Evolutionary conservation across 2,888 invertebrate species (phyloP).

Genomic region (Microplitis manilae): DNA sequence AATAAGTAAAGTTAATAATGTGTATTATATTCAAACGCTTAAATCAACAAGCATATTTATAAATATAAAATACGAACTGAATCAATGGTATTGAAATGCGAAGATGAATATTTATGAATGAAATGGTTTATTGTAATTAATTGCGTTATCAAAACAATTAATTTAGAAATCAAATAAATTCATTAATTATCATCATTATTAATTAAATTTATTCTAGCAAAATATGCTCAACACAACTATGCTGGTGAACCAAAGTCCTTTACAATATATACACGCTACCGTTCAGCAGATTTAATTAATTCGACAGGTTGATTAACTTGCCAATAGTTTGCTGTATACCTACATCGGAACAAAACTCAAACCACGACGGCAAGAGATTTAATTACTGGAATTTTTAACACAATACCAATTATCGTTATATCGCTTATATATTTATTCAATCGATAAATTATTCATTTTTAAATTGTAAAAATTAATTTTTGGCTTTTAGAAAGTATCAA

Average conservation of each 20-base stretch:
- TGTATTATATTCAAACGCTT: neutral
- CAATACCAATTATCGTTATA: conserved; percentile 9
- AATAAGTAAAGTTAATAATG: neutral
- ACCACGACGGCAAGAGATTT: neutral
- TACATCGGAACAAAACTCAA: neutral
- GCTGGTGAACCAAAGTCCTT: conserved; percentile 11
- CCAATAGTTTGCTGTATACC: neutral
- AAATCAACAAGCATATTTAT: neutral
- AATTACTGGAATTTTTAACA: neutral
- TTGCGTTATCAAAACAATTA: neutral
- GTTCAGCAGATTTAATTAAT: conserved; percentile 27
- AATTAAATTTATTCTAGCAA: neutral
- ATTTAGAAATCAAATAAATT: neutral
- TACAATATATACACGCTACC: conserved; percentile 12
- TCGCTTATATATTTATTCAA: conserved; percentile 1
- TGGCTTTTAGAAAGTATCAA: no score
- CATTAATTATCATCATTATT: neutral
- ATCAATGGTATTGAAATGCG: neutral
- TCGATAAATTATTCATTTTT: neutral
- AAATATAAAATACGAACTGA: neutral
- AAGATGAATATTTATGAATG: neutral
- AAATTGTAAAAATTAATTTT: no score
- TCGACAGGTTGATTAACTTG: conserved; percentile 29
- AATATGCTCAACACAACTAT: neutral
- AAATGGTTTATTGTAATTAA: neutral